Evolutionary conservation across 2,888 invertebrate species (phyloP).

Genomic region (Rapana venosa): DNA sequence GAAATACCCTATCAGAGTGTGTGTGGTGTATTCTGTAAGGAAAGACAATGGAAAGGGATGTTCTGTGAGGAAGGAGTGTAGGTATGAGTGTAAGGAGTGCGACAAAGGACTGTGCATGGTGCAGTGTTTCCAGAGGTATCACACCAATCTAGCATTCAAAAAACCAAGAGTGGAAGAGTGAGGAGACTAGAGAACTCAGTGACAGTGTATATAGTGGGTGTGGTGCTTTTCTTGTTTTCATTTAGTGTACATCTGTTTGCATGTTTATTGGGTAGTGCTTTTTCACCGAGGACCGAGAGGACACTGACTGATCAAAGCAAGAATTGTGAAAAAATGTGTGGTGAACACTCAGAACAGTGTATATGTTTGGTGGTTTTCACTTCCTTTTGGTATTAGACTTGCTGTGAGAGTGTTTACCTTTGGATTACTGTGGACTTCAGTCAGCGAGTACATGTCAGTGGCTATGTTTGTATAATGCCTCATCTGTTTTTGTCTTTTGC

Average conservation of each 20-base stretch:
- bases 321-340: no score
- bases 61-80: not conserved
- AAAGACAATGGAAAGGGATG: not conserved
- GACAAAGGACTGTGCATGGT: not conserved
- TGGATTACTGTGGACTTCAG: not conserved
- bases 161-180: not conserved
- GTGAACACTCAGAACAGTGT: no score
- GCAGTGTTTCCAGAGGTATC: not conserved
- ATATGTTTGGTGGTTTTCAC: no score
- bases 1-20: not conserved
- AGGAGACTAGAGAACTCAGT: not conserved
- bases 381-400: not conserved
- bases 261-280: not conserved
- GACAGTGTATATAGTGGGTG: no score
- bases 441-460: no score
- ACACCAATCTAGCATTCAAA: not conserved
- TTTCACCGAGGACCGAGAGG: not conserved
- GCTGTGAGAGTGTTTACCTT: not conserved
- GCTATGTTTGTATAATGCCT: not conserved
- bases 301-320: not conserved
- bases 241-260: not conserved
- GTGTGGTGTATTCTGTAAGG: not conserved
- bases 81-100: not conserved
- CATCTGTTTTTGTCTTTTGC: not conserved
- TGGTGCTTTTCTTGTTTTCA: not conserved